Conservation (phyloP, 2,113 vertebrate species). For the Indicator maculatus region DNA sequence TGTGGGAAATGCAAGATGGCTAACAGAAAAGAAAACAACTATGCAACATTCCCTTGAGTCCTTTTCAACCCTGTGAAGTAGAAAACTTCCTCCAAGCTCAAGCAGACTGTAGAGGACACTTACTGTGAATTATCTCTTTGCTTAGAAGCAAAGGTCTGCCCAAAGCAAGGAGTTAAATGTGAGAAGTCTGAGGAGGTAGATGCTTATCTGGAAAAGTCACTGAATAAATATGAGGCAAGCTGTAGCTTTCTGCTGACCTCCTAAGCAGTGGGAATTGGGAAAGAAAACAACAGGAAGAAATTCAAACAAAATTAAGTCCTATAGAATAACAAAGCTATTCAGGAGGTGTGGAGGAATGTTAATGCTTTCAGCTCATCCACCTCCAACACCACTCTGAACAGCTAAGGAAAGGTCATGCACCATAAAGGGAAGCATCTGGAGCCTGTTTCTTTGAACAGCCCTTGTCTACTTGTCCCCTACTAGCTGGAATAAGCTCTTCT, state of each 20-base stretch:
- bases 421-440: slow-evolving; percentile 44
- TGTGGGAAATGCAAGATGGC: background rate
- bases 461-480: background rate
- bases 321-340: slow-evolving; percentile 44
- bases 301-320: slow-evolving; percentile 48
- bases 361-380: slow-evolving; percentile 9
- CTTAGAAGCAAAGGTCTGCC: background rate
- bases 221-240: slow-evolving; percentile 51
- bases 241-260: slow-evolving; percentile 43
- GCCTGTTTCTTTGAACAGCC: background rate
- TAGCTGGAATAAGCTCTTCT: background rate
- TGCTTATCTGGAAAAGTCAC: slow-evolving; percentile 3
- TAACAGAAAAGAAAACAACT: background rate
- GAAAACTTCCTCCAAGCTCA: background rate
- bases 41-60: background rate
- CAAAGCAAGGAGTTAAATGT: background rate
- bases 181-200: slow-evolving; percentile 21
- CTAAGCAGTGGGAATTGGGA: background rate
- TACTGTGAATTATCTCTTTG: background rate
- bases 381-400: background rate
- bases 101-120: background rate
- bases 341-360: slow-evolving; percentile 11
- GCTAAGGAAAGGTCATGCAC: slow-evolving; percentile 12
- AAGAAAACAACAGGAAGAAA: slow-evolving; percentile 53
- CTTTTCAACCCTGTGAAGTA: background rate